Evolutionary conservation across 2,797 vertebrate species (phyloP), one percentile per base, ranked within the genome.

Genomic region (Cynodonichthys magdalenae): DNA sequence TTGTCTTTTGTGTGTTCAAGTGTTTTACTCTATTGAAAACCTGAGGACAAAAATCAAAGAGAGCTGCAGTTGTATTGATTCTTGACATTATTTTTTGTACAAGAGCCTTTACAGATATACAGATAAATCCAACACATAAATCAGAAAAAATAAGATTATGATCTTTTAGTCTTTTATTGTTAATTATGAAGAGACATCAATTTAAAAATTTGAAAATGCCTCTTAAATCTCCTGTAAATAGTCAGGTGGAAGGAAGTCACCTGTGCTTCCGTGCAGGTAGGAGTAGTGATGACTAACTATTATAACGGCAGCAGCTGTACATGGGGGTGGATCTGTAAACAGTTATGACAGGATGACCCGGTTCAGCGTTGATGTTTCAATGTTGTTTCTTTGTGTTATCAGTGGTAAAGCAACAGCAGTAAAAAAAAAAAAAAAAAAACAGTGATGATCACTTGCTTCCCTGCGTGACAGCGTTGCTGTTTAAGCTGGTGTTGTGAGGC

Each of bases 331-430:
- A 49, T 76, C 73, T 74, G 42, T 71, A 85, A 88, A 87, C 87
- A 83, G 65, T 75, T 78, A 69, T 78, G 84, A 78, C 74, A 84
- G 3, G 11, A 48, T 75, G 74, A 85, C 83, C 85, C 8, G 17
- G 44, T 74, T 73, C 77, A 61, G 81, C 78, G 87, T 80, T 88
- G 89, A 90, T 59, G 69, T 81, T 55, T 83, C 75, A 68, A n/a
- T 75, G 58, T 59, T 59, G 44, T 58, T 76, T 66, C 47, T 84
- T 85, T 90, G 83, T 88, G 60, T 75, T 75, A 66, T 82, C 76
- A 28, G 55, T 58, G 75, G 71, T 60, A 67, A 66, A 73, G 74
- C 60, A 61, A 41, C 20, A 41, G 53, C 61, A 80, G 75, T 60
- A 70, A 69, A 71, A n/a, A n/a, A n/a, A n/a, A n/a, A n/a, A n/a